A percentile compares a stretch with the other conserved stretches of the same genome.
phyloP scores from a whole-genome alignment of 2,888 invertebrate genomes.

The Andricus quercusramuli region DNA sequence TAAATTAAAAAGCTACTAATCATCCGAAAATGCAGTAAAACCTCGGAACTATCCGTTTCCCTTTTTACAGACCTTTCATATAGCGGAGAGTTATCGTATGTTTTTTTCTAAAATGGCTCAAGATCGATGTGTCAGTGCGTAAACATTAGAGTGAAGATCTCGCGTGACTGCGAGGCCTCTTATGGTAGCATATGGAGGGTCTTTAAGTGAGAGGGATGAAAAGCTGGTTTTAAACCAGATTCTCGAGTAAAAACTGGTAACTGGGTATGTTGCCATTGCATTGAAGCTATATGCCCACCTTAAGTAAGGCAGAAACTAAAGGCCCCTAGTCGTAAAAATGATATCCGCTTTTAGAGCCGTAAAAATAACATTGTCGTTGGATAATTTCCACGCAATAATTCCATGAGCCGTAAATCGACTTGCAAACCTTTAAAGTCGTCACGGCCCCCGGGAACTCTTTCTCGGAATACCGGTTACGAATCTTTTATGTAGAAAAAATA shows the following conservation, averaged over 20 bases:
- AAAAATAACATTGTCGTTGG: not conserved
- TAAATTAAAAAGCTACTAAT: not conserved
- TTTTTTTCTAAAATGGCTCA: not conserved
- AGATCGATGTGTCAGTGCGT: not conserved
- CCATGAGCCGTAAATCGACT: not conserved
- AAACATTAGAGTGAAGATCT: constrained; percentile 6
- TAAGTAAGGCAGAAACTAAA: not conserved
- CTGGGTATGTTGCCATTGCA: constrained; percentile 14
- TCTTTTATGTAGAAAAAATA: not conserved
- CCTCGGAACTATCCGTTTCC: too few relatives aligned
- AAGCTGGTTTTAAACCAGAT: constrained; percentile 27
- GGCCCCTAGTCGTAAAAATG: not conserved
- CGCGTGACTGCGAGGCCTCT: constrained; percentile 1
- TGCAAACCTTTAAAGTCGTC: not conserved
- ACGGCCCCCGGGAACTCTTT: not conserved
- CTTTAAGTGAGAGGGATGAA: constrained; percentile 28
- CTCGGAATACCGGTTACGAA: not conserved
- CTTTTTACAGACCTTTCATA: not conserved
- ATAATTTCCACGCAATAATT: not conserved
- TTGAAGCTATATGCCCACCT: constrained; percentile 21
- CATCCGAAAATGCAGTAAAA: not conserved
- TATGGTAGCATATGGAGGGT: constrained; percentile 24
- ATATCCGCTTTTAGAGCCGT: constrained; percentile 7
- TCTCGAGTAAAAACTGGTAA: constrained; percentile 1
- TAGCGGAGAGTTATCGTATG: not conserved